Conservation (phyloP, 2,888 invertebrate species). For the Andrena trimmerana region DNA sequence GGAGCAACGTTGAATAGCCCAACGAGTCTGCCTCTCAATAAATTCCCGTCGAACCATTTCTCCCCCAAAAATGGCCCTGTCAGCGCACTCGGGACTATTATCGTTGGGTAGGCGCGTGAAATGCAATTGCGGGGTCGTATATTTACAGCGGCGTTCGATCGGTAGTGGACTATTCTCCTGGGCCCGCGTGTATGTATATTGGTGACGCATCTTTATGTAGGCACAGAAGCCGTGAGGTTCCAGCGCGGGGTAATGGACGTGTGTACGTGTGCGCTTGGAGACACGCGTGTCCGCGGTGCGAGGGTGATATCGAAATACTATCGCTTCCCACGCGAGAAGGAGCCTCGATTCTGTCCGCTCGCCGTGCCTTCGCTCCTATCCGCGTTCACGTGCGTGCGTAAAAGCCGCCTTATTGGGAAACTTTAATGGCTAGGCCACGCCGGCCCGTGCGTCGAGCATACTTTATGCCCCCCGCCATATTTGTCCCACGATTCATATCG, state of each 20-base stretch:
- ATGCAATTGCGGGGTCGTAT: background rate
- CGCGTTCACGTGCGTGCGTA: conserved; percentile 55
- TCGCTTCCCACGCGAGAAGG: conserved; percentile 67
- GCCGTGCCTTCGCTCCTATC: conserved; percentile 23
- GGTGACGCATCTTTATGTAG: conserved; percentile 38
- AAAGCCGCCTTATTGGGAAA: conserved; percentile 64
- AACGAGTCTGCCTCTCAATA: background rate
- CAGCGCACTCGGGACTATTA: background rate
- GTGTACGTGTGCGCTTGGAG: conserved; percentile 1
- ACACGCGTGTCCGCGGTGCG: conserved; percentile 49
- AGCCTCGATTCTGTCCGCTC: conserved; percentile 54
- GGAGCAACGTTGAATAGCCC: too few species aligned
- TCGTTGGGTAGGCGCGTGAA: conserved; percentile 15
- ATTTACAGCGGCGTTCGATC: conserved; percentile 9
- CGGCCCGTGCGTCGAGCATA: conserved; percentile 43
- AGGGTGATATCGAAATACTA: conserved; percentile 65
- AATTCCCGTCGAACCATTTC: background rate
- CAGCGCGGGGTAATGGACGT: background rate
- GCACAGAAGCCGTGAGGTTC: conserved; percentile 23
- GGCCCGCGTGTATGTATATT: background rate
- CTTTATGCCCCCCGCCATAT: conserved; percentile 47
- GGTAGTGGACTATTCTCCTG: background rate
- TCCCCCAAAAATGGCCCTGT: too few species aligned
- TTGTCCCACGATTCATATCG: conserved; percentile 56
- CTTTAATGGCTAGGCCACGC: conserved; percentile 63